A percentile compares a stretch with the other conserved stretches of the same genome.
Conservation (phyloP, 2,113 vertebrate species). For the Cephalopholis sonnerati region DNA sequence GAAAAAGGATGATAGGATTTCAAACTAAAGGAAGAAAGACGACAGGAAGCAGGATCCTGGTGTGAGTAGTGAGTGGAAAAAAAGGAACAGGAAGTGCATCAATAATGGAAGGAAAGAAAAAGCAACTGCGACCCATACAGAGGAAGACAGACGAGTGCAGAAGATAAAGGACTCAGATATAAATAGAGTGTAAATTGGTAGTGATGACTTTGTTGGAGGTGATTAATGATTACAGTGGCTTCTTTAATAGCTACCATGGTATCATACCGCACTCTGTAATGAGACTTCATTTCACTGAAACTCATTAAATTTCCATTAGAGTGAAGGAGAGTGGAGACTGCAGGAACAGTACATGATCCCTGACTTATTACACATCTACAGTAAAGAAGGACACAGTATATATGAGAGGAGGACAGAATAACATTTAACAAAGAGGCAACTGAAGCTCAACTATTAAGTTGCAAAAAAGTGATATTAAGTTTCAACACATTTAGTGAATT, state of each 20-base stretch:
- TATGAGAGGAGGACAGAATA: not conserved
- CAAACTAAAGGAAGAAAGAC: too few relatives aligned
- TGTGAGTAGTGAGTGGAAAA: not conserved
- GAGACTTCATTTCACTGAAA: conserved; percentile 47
- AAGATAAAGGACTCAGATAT: conserved; percentile 53
- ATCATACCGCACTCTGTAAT: conserved; percentile 38
- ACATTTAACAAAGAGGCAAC: not conserved
- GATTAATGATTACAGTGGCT: conserved; percentile 49
- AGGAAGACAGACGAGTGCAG: conserved; percentile 14
- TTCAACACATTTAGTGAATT: not conserved
- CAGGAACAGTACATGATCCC: not conserved
- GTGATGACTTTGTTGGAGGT: conserved; percentile 43
- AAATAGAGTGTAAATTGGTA: conserved; percentile 63
- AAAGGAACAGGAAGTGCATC: conserved; percentile 35
- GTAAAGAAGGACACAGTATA: not conserved
- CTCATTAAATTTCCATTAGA: conserved; percentile 63
- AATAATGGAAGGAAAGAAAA: conserved; percentile 46
- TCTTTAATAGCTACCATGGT: conserved; percentile 42
- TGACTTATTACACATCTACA: not conserved
- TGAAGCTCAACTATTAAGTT: conserved; percentile 3
- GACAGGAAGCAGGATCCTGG: not conserved
- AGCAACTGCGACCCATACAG: conserved; percentile 9
- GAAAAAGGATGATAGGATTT: not conserved
- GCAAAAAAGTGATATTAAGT: not conserved
- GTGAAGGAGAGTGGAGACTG: conserved; percentile 20